These are phyloP conservation scores for Rhaphigaster nebulosa DNA, from an alignment of 2,888 invertebrate species.

Conservation along the genomic window DNA sequence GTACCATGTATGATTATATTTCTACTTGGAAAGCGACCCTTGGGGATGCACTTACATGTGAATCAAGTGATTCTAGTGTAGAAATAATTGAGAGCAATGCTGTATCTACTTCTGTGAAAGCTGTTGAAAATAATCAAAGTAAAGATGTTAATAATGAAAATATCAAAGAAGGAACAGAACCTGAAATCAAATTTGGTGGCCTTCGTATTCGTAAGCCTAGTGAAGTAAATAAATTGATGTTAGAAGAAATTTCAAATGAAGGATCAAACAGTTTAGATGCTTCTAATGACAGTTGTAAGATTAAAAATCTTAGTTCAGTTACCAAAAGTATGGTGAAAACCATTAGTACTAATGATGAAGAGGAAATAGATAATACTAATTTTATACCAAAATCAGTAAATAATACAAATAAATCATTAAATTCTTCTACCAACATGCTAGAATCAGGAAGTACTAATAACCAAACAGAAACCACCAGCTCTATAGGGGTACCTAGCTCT, in stretches of 20 bases:
- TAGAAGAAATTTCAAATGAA: slow-evolving; percentile 33
- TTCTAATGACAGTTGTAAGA: not conserved
- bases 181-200: not conserved
- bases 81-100: slow-evolving; percentile 32
- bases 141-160: not conserved
- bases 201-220: slow-evolving; percentile 40
- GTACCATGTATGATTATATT: slow-evolving; percentile 18
- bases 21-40: slow-evolving; percentile 40
- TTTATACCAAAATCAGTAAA: not conserved
- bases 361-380: not conserved
- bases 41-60: not conserved
- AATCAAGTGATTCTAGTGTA: slow-evolving; percentile 54
- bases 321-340: not conserved
- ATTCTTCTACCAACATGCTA: not conserved
- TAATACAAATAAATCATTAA: not conserved
- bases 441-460: slow-evolving; percentile 2
- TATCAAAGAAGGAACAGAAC: not conserved
- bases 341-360: not conserved
- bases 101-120: not conserved
- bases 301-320: not conserved
- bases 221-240: slow-evolving; percentile 23
- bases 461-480: not conserved
- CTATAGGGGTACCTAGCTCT: not conserved
- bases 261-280: not conserved
- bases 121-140: not conserved